Evolutionary conservation across 1,140 invertebrate species (phyloP), one percentile per base, ranked within the genome.

Genomic region (Eufriesea mexicana): DNA sequence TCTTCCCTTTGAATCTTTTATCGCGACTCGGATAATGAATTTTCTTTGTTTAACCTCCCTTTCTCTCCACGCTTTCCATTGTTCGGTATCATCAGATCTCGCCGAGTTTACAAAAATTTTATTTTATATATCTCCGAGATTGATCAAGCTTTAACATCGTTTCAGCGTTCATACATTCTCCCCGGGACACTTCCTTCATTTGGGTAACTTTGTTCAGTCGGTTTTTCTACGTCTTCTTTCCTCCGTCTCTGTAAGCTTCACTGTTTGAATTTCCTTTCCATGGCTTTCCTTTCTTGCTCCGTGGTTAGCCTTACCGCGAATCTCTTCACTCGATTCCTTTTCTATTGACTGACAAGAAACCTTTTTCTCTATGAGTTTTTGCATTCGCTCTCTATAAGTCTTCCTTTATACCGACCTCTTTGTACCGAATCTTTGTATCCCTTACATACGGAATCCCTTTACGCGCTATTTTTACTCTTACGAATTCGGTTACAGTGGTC

Each of bases 311-410:
- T 54, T 55, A 23, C 18, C 18, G 25, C 12, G 28, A 72, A 72
- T 72, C 70, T 72, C 49, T 54, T 72, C 9, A 42, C 47, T 72
- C 70, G 20, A 35, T 28, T 72, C 68, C 35, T 10, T 55, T 72
- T 23, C 68, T 72, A 23, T 54, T 14, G 28, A 72, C 18, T 35
- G 49, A 35, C 49, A 55, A 18, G 49, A 35, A 54, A 72, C 18
- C 25, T 49, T 28, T 47, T 28, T 49, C 47, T 12, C 7, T 28
- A 25, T 28, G 45, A 70, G 68, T 70, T 66, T 23, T 8, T 25
- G 47, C 68, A 28, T 72, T n/a, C 28, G n/a, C 8, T n/a, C 20
- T 54, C 9, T 54, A 49, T 54, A n/a, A 55, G 25, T 28, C 49
- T 71, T 71, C 18, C 10, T 45, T 10, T 47, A 1, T 54, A 20